Evolutionary conservation across 1,140 invertebrate genomes (phyloP), one percentile per base, ranked within the genome.

Genomic region (Cydia amplana): DNA sequence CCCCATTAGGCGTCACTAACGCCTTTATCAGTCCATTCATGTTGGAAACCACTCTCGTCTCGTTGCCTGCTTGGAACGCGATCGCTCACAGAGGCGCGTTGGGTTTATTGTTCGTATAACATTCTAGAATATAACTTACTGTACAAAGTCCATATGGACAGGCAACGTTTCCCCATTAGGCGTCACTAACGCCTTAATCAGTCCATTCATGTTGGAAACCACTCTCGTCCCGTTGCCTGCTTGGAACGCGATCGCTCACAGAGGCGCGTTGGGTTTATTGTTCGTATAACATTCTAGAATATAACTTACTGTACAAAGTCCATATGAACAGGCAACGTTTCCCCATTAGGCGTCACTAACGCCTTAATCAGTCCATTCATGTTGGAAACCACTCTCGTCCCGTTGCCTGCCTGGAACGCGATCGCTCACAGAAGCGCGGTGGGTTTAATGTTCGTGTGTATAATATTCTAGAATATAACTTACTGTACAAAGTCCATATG

Each of bases 141-240:
- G 28, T 36, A 36, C 32, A 36, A 36, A 36, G 32, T 36, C 32
- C 32, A 9, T 36, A 36, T 36, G 32, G 32, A 7, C 32, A 0
- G 28, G 32, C 1, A 36, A 9, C 7, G 46, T 32, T 32, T 32
- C 74, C 0, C 88, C 87, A 20, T 83, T 83, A 1, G 83, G 75
- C 0, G 32, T 36, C 6, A 36, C 7, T 36, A 36, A 9, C 0
- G 6, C 16, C 46, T 49, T 49, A 12, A 16, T 55, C 49, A 55
- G n/a, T 18, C 46, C 46, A 16, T 16, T 16, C 46, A 49, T 16
- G 36, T 79, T 84, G 49, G 78, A 78, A 0, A 91, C 78, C 1
- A 88, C 75, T 0, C 85, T 72, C 5, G 86, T 84, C n/a, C 83
- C 80, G 75, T 87, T 87, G 10, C 84, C 83, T 0, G 87, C 87